Conservation (phyloP, 2,888 invertebrate species). For the Drosophila mimica region DNA sequence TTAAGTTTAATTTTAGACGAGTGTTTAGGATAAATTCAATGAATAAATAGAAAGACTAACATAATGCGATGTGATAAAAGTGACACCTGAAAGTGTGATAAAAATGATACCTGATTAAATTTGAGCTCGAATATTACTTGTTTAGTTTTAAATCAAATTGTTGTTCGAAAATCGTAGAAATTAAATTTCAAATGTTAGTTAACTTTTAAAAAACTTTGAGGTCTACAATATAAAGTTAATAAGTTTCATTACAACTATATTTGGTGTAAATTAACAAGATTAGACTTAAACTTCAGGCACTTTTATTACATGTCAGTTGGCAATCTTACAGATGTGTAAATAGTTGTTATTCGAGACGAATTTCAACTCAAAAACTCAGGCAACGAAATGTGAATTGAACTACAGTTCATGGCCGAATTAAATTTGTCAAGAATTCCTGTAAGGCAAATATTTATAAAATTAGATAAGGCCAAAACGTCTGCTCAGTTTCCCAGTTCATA, state of each 20-base stretch:
- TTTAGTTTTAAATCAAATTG: not conserved
- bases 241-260: not conserved
- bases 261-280: slow-evolving; percentile 1
- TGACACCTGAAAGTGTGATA: not conserved
- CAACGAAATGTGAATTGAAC: slow-evolving; percentile 59
- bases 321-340: slow-evolving; percentile 58
- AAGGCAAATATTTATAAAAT: slow-evolving; percentile 28
- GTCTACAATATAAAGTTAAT: not conserved
- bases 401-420: slow-evolving; percentile 58
- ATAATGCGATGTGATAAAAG: not conserved
- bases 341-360: slow-evolving; percentile 23
- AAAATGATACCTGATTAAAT: not conserved
- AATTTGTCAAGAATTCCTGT: slow-evolving; percentile 20
- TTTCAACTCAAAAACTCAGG: slow-evolving; percentile 12
- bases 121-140: not conserved
- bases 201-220: not conserved
- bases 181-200: not conserved
- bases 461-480: slow-evolving; percentile 12
- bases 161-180: not conserved
- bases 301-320: slow-evolving; percentile 37
- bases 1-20: not conserved
- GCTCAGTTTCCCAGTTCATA: slow-evolving; percentile 31
- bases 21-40: not conserved
- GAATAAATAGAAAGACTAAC: not conserved
- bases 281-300: slow-evolving; percentile 1